These are phyloP conservation scores for Drosophila melanosoma DNA, from an alignment of 2,888 invertebrate genomes.

Conservation along the genomic window DNA sequence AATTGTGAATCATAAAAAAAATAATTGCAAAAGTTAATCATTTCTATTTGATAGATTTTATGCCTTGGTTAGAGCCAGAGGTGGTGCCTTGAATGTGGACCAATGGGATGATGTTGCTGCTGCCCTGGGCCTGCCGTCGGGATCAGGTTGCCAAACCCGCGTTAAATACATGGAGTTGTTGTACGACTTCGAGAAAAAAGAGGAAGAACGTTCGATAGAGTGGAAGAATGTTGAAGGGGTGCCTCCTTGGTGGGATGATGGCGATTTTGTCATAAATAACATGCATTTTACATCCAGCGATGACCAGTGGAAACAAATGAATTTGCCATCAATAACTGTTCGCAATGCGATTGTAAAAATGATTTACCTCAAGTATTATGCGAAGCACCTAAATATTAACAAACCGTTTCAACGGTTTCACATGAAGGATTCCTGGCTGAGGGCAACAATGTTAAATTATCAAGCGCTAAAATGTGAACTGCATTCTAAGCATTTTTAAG, in stretches of 20 bases:
- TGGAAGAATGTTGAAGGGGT: conserved; percentile 9
- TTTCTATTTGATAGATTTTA: conserved; percentile 21
- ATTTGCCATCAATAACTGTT: conserved; percentile 4
- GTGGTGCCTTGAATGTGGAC: conserved; percentile 42
- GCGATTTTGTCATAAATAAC: conserved; percentile 24
- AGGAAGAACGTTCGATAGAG: conserved; percentile 26
- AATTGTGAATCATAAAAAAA: neutral
- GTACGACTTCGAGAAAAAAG: conserved; percentile 33
- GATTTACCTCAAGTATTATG: conserved; percentile 48
- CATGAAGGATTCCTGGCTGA: conserved; percentile 47
- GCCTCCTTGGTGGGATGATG: conserved; percentile 52
- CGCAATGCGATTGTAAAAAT: conserved; percentile 36
- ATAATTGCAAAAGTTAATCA: neutral
- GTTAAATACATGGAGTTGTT: conserved; percentile 42
- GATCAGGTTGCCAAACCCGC: conserved; percentile 25
- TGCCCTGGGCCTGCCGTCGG: conserved; percentile 29
- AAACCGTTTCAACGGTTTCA: conserved; percentile 39
- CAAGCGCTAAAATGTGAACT: conserved; percentile 32
- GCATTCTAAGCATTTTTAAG: conserved; percentile 29
- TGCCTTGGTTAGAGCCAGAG: conserved; percentile 32
- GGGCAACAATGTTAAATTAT: conserved; percentile 44
- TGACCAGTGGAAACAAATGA: neutral
- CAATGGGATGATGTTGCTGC: conserved; percentile 44
- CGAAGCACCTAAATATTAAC: conserved; percentile 16
- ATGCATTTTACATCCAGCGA: neutral